Evolutionary conservation across 2,113 vertebrate species (phyloP).

Genomic region (Centropus bengalensis): DNA sequence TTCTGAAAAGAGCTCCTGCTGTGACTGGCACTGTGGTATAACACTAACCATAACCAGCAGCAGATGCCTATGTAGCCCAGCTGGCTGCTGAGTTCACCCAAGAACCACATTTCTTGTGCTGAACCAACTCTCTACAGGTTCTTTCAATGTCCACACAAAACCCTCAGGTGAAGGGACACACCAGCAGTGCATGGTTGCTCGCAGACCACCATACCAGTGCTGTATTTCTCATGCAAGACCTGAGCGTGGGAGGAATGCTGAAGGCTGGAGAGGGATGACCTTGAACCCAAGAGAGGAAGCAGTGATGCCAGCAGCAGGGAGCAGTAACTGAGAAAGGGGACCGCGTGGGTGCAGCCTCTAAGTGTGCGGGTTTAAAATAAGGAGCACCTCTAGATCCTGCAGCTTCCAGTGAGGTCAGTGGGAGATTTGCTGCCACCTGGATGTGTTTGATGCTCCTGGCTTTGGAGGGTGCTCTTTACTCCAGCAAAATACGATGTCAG

Average conservation of each 20-base stretch:
- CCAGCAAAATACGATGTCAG: not conserved
- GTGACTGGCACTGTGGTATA: accelerated
- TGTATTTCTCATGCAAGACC: not conserved
- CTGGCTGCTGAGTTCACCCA: not conserved
- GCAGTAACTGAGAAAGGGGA: not conserved
- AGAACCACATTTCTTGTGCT: not conserved
- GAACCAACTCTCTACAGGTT: not conserved
- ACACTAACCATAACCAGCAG: not conserved
- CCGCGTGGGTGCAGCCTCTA: not conserved
- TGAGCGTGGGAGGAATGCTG: not conserved
- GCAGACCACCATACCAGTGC: not conserved
- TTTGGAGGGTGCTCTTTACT: not conserved
- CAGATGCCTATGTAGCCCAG: accelerated
- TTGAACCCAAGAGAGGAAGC: not conserved
- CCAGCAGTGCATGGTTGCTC: accelerated
- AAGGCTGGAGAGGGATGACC: not conserved
- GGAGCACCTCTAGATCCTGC: not conserved
- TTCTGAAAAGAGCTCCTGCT: not conserved
- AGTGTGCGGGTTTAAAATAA: not conserved
- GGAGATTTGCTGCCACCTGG: not conserved
- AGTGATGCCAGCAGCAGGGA: not conserved
- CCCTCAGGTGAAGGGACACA: not conserved
- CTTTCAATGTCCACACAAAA: not conserved
- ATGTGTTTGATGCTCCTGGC: not conserved
- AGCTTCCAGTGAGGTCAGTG: not conserved